These are phyloP conservation scores for Papilio polytes DNA, from an alignment of 1,140 invertebrate genomes.

Conservation along the genomic window DNA sequence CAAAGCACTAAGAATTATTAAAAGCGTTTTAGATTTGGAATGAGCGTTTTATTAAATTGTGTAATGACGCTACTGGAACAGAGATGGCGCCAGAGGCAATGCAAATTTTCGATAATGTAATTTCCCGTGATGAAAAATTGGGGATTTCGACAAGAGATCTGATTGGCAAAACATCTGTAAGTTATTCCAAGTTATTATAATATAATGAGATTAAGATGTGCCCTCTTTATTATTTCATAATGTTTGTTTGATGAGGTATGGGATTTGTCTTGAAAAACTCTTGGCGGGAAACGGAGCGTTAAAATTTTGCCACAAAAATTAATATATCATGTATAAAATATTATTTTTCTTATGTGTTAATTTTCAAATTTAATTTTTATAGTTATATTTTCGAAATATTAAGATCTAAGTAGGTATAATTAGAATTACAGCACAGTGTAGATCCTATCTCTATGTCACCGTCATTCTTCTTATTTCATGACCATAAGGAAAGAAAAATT, in stretches of 20 bases:
- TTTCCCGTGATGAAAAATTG: constrained; percentile 79
- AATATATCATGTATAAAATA: neutral
- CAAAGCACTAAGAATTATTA: constrained; percentile 36
- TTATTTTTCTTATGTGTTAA: neutral
- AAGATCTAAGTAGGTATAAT: neutral
- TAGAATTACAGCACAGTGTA: neutral
- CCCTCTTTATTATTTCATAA: constrained; percentile 74
- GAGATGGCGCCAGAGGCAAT: constrained; percentile 79
- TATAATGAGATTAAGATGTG: constrained; percentile 79
- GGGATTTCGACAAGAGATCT: constrained; percentile 64
- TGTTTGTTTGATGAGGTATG: constrained; percentile 67
- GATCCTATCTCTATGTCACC: neutral
- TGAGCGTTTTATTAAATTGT: constrained; percentile 44
- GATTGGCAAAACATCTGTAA: constrained; percentile 80
- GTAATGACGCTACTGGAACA: constrained; percentile 60
- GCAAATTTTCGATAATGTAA: constrained; percentile 79
- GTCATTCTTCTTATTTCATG: neutral
- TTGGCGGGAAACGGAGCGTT: constrained; percentile 49
- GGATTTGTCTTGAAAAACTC: constrained; percentile 49
- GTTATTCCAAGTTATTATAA: constrained; percentile 79
- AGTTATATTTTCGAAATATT: too few species aligned
- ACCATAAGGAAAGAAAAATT: neutral
- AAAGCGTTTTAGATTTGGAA: constrained; percentile 21
- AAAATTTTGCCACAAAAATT: constrained; percentile 45
- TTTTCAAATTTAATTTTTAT: neutral